A percentile compares a stretch with the other conserved stretches of the same genome.
phyloP scores from a whole-genome alignment of 2,113 vertebrate species.

The Ciconia boyciana region DNA sequence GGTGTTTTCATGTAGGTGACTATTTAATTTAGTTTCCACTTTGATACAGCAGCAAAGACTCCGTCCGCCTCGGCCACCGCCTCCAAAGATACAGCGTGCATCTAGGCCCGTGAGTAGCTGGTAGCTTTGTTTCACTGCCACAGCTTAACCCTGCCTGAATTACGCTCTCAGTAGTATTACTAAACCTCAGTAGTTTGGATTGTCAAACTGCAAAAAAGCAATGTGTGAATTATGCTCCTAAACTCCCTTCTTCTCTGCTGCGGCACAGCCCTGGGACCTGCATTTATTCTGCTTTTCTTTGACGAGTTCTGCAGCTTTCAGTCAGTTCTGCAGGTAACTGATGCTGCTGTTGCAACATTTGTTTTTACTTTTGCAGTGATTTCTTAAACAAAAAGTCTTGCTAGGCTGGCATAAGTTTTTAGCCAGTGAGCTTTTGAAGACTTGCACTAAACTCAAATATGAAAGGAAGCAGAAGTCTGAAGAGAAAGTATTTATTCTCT shows the following conservation, averaged over 20 bases:
- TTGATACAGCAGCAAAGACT: conserved; percentile 80
- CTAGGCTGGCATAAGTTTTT: neutral
- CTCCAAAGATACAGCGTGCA: conserved; percentile 81
- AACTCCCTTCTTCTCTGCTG: conserved; percentile 52
- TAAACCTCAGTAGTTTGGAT: conserved; percentile 69
- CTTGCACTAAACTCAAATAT: conserved; percentile 13
- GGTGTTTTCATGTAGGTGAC: conserved; percentile 4
- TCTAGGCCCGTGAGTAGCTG: conserved; percentile 83
- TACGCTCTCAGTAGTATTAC: conserved; percentile 51
- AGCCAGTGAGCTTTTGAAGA: conserved; percentile 56
- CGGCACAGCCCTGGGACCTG: conserved; percentile 58
- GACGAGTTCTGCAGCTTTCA: neutral
- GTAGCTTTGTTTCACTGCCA: conserved; percentile 51
- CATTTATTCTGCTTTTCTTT: conserved; percentile 61
- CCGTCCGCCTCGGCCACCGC: conserved; percentile 77
- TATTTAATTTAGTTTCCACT: conserved; percentile 73
- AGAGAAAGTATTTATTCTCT: neutral
- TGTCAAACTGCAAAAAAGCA: conserved; percentile 44
- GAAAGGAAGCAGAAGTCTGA: conserved; percentile 52
- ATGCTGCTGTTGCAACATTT: conserved; percentile 3
- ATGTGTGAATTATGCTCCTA: conserved; percentile 40
- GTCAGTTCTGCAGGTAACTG: conserved; percentile 42
- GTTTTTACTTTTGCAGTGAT: neutral
- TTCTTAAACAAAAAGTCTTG: neutral
- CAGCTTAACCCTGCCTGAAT: conserved; percentile 74